Percentiles rank a stretch among this genome's conserved stretches.
Evolutionary conservation across 2,888 invertebrate species (phyloP).

Genomic region (Diabrotica balteata): DNA sequence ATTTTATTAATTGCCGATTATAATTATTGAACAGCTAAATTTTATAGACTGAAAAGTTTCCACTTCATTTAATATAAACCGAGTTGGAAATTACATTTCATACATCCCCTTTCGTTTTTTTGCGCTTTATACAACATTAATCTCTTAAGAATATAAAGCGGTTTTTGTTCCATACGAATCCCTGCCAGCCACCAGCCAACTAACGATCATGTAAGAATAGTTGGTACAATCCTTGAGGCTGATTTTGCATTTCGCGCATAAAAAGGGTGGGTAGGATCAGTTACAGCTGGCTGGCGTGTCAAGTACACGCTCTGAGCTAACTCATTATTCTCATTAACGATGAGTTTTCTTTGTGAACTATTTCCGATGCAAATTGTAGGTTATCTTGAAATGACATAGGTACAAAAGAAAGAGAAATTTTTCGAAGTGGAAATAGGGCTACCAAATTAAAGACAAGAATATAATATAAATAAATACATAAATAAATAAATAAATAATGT

Average conservation of each 20-base stretch:
- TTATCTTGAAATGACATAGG: neutral
- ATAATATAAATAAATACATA: too few species aligned
- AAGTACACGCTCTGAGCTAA: constrained; percentile 8
- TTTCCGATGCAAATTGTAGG: constrained; percentile 4
- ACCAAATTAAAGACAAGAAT: too few species aligned
- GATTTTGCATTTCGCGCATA: constrained; percentile 14
- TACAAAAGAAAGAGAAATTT: too few species aligned
- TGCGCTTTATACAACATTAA: constrained; percentile 2
- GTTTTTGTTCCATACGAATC: constrained; percentile 12
- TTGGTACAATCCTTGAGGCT: constrained; percentile 8
- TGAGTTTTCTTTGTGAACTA: constrained; percentile 1
- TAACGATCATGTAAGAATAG: constrained; percentile 4
- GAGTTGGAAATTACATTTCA: too few species aligned
- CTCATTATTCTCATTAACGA: too few species aligned
- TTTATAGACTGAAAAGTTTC: too few species aligned
- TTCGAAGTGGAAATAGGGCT: neutral
- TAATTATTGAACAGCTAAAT: too few species aligned
- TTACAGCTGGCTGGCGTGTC: constrained; percentile 13
- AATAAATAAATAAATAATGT: too few species aligned
- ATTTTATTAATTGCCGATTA: too few species aligned
- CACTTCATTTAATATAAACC: too few species aligned
- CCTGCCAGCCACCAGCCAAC: neutral
- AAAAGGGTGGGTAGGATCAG: constrained; percentile 10
- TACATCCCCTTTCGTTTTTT: neutral
- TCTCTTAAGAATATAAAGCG: constrained; percentile 6